phyloP scores from a whole-genome alignment of 2,113 vertebrate genomes.

The Zapornia atra region DNA sequence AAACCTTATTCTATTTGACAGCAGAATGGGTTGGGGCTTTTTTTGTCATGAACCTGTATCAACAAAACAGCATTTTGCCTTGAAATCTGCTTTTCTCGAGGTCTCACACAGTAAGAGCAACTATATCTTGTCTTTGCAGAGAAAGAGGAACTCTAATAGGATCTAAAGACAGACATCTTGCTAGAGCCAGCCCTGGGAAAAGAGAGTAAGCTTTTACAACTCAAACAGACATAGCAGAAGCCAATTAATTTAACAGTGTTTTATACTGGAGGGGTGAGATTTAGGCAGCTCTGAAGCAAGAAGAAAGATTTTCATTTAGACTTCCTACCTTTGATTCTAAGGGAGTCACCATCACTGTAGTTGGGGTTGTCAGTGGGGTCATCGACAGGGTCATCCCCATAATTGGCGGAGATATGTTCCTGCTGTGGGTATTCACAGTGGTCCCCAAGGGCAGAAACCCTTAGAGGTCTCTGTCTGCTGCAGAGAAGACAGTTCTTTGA shows the following conservation, averaged over 20 bases:
- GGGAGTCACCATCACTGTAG: not conserved
- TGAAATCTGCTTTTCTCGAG: not conserved
- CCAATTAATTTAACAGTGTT: not conserved
- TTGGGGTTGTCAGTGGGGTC: not conserved
- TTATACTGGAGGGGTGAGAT: not conserved
- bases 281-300: not conserved
- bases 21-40: not conserved
- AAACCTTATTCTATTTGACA: not conserved
- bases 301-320: not conserved
- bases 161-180: not conserved
- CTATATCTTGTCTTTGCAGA: not conserved
- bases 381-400: not conserved
- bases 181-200: not conserved
- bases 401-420: fast-evolving
- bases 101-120: not conserved
- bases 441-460: not conserved
- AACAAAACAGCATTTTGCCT: not conserved
- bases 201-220: not conserved
- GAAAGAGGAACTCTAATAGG: not conserved
- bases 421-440: not conserved
- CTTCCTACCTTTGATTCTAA: not conserved
- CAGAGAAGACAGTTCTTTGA: not conserved
- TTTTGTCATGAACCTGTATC: not conserved
- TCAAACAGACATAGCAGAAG: not conserved
- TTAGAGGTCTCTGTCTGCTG: not conserved